Conservation (phyloP, 2,888 invertebrate genomes). For the Torymus tubicola region DNA sequence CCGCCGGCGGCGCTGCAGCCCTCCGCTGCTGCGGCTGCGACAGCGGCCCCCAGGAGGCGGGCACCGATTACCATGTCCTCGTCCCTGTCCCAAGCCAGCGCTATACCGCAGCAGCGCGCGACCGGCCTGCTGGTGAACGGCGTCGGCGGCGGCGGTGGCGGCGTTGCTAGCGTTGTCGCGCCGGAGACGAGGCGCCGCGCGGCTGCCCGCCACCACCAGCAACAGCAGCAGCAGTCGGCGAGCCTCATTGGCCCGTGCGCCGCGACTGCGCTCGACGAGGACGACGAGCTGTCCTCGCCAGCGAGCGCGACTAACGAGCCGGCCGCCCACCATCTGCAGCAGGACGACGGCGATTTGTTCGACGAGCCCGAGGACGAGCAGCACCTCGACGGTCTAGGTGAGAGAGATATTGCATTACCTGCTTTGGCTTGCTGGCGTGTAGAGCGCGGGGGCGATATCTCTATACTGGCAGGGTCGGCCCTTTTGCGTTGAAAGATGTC, state of each 20-base stretch:
- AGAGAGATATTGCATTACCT: background rate
- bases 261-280: constrained; percentile 25
- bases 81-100: background rate
- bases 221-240: constrained; percentile 17
- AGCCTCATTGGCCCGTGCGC: background rate
- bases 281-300: background rate
- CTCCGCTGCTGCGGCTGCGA: background rate
- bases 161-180: constrained; percentile 43
- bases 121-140: constrained; percentile 40
- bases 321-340: constrained; percentile 5
- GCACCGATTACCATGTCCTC: background rate
- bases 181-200: constrained; percentile 51
- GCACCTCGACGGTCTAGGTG: background rate
- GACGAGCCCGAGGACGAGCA: constrained; percentile 30
- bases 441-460: too few relatives aligned
- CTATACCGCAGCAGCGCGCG: background rate
- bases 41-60: background rate
- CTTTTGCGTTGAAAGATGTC: too few relatives aligned
- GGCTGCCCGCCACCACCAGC: background rate
- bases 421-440: too few relatives aligned
- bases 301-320: constrained; percentile 1
- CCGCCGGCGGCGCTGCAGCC: constrained; percentile 24
- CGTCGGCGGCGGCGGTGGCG: constrained; percentile 23
- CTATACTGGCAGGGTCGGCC: too few relatives aligned
- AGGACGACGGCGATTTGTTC: constrained; percentile 7